Conservation (phyloP, 2,888 invertebrate genomes). For the Eupithecia pulchellata region DNA sequence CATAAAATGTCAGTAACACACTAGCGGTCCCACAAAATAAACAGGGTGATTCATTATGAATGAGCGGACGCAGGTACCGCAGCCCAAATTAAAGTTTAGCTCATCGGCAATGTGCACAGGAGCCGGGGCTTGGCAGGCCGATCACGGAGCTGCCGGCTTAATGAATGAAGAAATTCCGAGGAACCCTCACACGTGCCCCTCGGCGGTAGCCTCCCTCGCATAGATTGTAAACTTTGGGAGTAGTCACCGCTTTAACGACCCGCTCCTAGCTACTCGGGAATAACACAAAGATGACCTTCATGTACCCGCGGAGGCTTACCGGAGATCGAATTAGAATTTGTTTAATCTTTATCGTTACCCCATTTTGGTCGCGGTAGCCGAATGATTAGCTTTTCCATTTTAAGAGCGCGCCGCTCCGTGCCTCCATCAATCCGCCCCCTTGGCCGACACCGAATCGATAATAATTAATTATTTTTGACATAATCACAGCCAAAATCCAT, state of each 20-base stretch:
- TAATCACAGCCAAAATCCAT: constrained; percentile 88
- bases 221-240: constrained; percentile 67
- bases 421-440: constrained; percentile 79
- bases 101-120: constrained; percentile 71
- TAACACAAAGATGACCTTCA: constrained; percentile 35
- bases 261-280: constrained; percentile 36
- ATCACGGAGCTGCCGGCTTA: constrained; percentile 76
- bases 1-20: constrained; percentile 76
- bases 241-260: constrained; percentile 50
- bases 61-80: constrained; percentile 70
- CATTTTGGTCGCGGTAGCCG: constrained; percentile 60
- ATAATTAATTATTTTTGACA: constrained; percentile 91
- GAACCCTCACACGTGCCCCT: constrained; percentile 68
- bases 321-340: constrained; percentile 28
- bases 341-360: constrained; percentile 59
- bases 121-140: constrained; percentile 70
- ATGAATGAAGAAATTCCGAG: constrained; percentile 82
- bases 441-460: constrained; percentile 84
- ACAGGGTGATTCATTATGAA: constrained; percentile 77
- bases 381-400: constrained; percentile 82
- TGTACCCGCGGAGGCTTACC: constrained; percentile 30
- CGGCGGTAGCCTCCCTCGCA: constrained; percentile 59
- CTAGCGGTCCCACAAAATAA: constrained; percentile 63
- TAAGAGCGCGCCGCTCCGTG: constrained; percentile 67
- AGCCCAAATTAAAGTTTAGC: constrained; percentile 80